phyloP scores from a whole-genome alignment of 1,140 invertebrate species.

The Cyphomyrmex costatus region DNA sequence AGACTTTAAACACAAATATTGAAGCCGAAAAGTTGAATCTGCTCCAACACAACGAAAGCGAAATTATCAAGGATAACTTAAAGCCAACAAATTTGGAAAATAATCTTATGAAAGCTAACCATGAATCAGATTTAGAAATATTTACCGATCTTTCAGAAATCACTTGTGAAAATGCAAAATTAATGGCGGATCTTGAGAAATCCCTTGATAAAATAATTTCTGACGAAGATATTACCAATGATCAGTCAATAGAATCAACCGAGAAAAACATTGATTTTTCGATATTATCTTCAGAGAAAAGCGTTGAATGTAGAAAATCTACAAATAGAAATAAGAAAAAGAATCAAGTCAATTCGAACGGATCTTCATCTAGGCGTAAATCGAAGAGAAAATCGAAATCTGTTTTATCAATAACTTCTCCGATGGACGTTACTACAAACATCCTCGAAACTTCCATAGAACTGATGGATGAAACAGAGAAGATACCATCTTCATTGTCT shows the following conservation, averaged over 20 bases:
- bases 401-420: not conserved
- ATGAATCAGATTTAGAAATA: constrained; percentile 6
- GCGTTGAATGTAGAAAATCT: not conserved
- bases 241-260: not conserved
- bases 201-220: not conserved
- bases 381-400: constrained; percentile 29
- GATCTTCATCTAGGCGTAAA: not conserved
- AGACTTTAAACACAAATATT: not conserved
- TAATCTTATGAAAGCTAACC: not conserved
- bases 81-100: not conserved
- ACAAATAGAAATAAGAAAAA: not conserved
- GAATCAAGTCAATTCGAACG: not conserved
- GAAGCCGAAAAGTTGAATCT: not conserved
- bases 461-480: not conserved
- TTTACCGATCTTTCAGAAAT: not conserved
- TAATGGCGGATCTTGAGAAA: not conserved
- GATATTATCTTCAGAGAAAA: constrained; percentile 24
- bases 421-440: not conserved
- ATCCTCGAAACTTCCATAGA: not conserved
- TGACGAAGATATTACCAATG: not conserved
- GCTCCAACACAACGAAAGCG: constrained; percentile 68
- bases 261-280: not conserved
- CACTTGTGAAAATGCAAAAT: constrained; percentile 7
- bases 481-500: not conserved
- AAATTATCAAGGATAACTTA: constrained; percentile 45